Percentiles rank a stretch among this genome's conserved stretches.
Evolutionary conservation across 1,140 invertebrate genomes (phyloP).

Genomic region (Asobara japonica): DNA sequence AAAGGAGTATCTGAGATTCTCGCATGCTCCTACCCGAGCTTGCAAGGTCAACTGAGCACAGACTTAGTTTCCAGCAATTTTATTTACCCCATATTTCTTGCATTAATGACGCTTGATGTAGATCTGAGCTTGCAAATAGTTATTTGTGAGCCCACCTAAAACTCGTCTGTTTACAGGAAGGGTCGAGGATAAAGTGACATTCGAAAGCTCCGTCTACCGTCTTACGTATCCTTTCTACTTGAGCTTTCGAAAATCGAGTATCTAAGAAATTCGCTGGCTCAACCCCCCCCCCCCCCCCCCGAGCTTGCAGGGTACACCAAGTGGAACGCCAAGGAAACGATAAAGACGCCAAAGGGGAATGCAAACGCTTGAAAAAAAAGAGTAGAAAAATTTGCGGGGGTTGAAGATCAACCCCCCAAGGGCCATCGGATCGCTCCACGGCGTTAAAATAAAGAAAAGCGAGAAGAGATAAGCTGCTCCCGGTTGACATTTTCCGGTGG

Average conservation of each 20-base stretch:
- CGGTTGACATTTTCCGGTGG: slow-evolving; percentile 65
- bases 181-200: not conserved
- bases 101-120: too few species aligned
- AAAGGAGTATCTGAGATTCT: too few species aligned
- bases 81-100: too few species aligned
- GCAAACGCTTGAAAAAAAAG: slow-evolving; percentile 16
- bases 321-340: slow-evolving; percentile 37
- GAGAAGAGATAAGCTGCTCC: slow-evolving; percentile 47
- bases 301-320: slow-evolving; percentile 23
- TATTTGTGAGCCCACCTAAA: too few species aligned
- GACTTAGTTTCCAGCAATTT: too few species aligned
- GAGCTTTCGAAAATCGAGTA: not conserved
- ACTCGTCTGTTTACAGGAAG: not conserved
- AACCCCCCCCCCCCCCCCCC: not conserved
- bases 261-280: not conserved
- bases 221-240: not conserved
- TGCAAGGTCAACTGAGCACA: too few species aligned
- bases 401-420: slow-evolving; percentile 7
- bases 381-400: slow-evolving; percentile 2
- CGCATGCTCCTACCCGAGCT: too few species aligned
- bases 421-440: slow-evolving; percentile 17
- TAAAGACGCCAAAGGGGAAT: slow-evolving; percentile 39
- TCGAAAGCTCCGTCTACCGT: not conserved
- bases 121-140: too few species aligned
- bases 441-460: slow-evolving; percentile 56